Evolutionary conservation across 2,888 invertebrate species (phyloP), one percentile per base, ranked within the genome.

Genomic region (Bellardia pandia): DNA sequence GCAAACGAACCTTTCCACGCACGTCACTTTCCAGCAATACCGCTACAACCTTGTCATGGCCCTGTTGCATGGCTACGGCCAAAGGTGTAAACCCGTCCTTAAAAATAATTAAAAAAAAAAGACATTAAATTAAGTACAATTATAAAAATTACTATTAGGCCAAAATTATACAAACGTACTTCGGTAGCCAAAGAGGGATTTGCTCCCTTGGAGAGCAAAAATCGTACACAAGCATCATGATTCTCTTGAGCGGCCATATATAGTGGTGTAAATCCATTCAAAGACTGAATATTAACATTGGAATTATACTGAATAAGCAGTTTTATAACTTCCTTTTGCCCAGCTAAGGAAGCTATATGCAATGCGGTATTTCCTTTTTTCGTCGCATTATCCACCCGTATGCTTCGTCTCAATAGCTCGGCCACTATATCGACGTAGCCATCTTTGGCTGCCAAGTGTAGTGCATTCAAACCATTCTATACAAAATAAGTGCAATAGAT

Each of bases 181-280:
- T 99, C 99, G 51, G 99, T 99, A 69, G 99, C 98, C 72, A 99
- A 95, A 69, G 97, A 97, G 94, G 99, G 99, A 94, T 98, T 99
- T 88, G 99, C 99, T 66, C 98, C 98, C 92, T 98, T 98, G 51
- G 96, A 95, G 80, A 99, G 94, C 84, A 99, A 95, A 94, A 97
- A 97, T 92, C 97, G 96, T 89, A 99, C 99, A 90, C 98, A 98
- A 8, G 95, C 96, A 88, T 98, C 98, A 92, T 99, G 98, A 93
- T 98, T 98, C 94, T 99, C 99, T 94, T 99, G 99, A 11, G 99
- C 98, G 4, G 99, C 99, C 99, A 99, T 99, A 93, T 99, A 99
- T 64, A 99, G 95, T 0, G 99, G 99, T 0, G 99, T 99, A 94
- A 99, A 99, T 64, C 99, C 99, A 93, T 98, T 99, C 89, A 98